A percentile compares a stretch with the other conserved stretches of the same genome.
phyloP scores from a whole-genome alignment of 2,797 vertebrate genomes.

The Xiphorhynchus erythropygius region DNA sequence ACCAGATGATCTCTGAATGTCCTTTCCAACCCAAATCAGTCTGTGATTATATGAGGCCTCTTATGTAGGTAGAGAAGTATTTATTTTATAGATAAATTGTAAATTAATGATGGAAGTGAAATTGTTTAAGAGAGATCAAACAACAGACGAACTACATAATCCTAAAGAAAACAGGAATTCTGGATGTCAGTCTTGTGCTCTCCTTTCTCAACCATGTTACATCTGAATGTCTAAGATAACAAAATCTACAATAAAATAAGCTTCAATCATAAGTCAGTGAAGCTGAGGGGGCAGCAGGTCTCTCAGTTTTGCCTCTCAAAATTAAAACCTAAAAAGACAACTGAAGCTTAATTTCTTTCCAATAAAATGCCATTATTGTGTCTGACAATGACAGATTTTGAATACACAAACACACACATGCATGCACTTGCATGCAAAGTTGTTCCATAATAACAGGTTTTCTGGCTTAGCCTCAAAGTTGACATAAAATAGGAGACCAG shows the following conservation, averaged over 20 bases:
- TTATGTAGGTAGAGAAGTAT: neutral
- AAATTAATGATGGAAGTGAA: neutral
- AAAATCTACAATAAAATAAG: neutral
- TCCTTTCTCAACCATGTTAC: neutral
- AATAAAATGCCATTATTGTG: neutral
- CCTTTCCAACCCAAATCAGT: neutral
- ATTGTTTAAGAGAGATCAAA: neutral
- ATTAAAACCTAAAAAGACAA: neutral
- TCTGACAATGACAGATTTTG: slow-evolving; percentile 22
- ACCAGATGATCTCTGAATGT: neutral
- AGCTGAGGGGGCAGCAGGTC: neutral
- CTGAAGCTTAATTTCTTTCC: neutral
- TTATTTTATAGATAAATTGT: neutral
- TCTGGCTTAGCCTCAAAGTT: neutral
- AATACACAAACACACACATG: neutral
- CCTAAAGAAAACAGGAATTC: neutral
- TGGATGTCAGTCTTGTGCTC: neutral
- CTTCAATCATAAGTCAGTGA: neutral
- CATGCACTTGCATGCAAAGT: neutral
- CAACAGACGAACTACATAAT: neutral
- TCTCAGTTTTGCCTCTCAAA: neutral
- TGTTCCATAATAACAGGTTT: neutral
- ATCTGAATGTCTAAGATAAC: neutral
- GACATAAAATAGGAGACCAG: neutral
- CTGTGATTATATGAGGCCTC: neutral